These are phyloP conservation scores for Drosophila tani DNA, from an alignment of 1,140 invertebrate species.

Conservation along the genomic window DNA sequence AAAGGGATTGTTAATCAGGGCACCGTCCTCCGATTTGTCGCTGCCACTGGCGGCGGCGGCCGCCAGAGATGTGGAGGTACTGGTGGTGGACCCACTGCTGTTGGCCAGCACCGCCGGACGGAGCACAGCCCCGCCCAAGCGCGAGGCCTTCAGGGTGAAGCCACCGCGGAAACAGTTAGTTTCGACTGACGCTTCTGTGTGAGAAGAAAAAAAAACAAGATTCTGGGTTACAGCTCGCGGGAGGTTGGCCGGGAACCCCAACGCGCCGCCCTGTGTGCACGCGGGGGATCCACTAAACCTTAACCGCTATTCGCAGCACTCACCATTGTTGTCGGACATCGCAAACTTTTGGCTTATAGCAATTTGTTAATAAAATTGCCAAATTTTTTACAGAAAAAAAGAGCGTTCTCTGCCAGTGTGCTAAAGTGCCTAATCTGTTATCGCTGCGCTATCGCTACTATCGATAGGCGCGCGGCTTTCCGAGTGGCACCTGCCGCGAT, in stretches of 20 bases:
- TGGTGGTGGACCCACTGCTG: slow-evolving; percentile 52
- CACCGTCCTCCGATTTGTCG: slow-evolving; percentile 54
- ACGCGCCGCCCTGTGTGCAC: not conserved
- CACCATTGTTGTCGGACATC: slow-evolving; percentile 84
- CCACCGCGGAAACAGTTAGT: slow-evolving; percentile 80
- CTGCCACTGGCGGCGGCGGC: slow-evolving; percentile 36
- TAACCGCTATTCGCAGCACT: slow-evolving; percentile 18
- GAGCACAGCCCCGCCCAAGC: slow-evolving; percentile 73
- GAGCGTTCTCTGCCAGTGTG: slow-evolving; percentile 66
- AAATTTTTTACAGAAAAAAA: slow-evolving; percentile 65
- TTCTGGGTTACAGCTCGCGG: slow-evolving; percentile 31
- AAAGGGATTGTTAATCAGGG: slow-evolving; percentile 62
- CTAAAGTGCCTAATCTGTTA: slow-evolving; percentile 14
- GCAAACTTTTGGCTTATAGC: slow-evolving; percentile 36
- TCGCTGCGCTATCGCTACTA: slow-evolving; percentile 26
- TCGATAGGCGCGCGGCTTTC: slow-evolving; percentile 30
- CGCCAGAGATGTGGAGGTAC: slow-evolving; percentile 43
- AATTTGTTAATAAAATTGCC: slow-evolving; percentile 47
- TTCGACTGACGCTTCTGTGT: slow-evolving; percentile 81
- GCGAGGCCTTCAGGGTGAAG: slow-evolving; percentile 77
- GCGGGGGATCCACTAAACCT: too few relatives aligned
- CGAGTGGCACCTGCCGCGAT: not conserved
- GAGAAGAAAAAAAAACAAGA: slow-evolving; percentile 57
- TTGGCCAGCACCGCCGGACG: slow-evolving; percentile 69
- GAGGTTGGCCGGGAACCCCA: not conserved